phyloP scores from a whole-genome alignment of 2,797 vertebrate genomes.

The Xiphophorus birchmanni region DNA sequence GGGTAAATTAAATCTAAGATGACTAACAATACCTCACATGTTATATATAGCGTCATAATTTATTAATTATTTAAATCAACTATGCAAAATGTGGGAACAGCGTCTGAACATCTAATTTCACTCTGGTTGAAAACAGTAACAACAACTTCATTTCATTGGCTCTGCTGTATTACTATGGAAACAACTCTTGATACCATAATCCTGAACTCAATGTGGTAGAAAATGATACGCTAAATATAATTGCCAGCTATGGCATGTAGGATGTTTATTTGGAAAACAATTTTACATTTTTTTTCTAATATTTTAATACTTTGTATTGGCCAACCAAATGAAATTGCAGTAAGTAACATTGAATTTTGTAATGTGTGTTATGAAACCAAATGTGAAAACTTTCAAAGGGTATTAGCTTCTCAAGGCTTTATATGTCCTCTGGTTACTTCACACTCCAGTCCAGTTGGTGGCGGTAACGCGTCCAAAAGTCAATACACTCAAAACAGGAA shows the following conservation, averaged over 20 bases:
- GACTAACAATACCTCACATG: not conserved
- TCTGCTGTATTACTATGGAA: not conserved
- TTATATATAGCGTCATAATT: not conserved
- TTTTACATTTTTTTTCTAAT: no score
- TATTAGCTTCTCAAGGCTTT: not conserved
- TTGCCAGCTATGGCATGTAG: no score
- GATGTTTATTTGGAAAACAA: not conserved
- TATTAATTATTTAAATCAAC: not conserved
- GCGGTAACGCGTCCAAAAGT: not conserved
- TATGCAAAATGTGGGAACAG: not conserved
- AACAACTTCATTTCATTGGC: not conserved
- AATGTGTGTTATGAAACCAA: not conserved
- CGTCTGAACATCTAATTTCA: not conserved
- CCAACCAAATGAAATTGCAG: not conserved
- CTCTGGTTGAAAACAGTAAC: not conserved
- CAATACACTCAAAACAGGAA: not conserved
- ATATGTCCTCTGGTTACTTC: not conserved
- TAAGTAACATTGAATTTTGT: not conserved
- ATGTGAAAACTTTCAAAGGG: not conserved
- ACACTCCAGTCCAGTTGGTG: not conserved
- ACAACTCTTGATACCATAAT: not conserved
- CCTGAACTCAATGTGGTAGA: no score
- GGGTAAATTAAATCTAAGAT: not conserved
- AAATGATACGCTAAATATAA: no score
- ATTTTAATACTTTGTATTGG: not conserved